phyloP scores from a whole-genome alignment of 2,888 invertebrate genomes.

The Lithodes maja region DNA sequence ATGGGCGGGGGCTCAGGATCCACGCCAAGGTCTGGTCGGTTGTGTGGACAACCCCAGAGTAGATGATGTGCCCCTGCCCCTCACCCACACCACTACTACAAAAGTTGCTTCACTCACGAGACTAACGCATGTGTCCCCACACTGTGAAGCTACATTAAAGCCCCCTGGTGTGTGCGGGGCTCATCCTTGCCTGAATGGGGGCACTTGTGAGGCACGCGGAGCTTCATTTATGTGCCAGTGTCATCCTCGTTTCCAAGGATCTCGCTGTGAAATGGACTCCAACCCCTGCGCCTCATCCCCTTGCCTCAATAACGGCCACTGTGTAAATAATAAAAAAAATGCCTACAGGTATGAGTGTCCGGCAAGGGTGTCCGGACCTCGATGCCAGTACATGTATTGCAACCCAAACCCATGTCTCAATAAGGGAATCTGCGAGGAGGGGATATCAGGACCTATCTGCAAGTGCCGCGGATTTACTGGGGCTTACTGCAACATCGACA shows the following conservation, averaged over 20 bases:
- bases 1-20: conserved; percentile 69
- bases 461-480: conserved; percentile 89
- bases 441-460: conserved; percentile 86
- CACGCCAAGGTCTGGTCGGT: conserved; percentile 85
- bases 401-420: conserved; percentile 87
- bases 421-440: conserved; percentile 93
- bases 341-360: conserved; percentile 87
- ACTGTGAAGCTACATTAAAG: conserved; percentile 76
- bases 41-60: conserved; percentile 92
- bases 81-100: conserved; percentile 82
- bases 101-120: conserved; percentile 73
- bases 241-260: conserved; percentile 84
- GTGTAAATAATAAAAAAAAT: conserved; percentile 75
- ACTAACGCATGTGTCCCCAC: conserved; percentile 73
- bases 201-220: conserved; percentile 79
- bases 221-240: conserved; percentile 89
- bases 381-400: conserved; percentile 86
- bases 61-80: conserved; percentile 84
- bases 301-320: conserved; percentile 85
- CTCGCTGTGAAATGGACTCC: conserved; percentile 88
- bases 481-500: conserved; percentile 85
- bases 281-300: conserved; percentile 93
- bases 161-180: conserved; percentile 83
- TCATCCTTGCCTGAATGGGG: conserved; percentile 87
- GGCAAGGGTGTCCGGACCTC: conserved; percentile 78